phyloP scores from a whole-genome alignment of 2,888 invertebrate species.

The Amphipoea oculea region DNA sequence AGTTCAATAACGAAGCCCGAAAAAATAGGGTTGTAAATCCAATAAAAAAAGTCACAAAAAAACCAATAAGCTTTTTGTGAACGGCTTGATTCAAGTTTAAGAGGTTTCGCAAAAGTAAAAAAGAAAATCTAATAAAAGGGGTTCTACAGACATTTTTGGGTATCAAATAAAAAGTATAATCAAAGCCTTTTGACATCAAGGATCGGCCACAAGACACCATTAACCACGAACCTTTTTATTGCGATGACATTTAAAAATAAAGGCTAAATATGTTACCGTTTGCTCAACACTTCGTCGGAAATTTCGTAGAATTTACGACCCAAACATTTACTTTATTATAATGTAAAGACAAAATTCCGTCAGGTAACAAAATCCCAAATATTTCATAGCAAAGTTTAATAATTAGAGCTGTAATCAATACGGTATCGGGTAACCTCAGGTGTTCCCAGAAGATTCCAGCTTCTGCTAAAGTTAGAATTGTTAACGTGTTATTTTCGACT shows the following conservation, averaged over 20 bases:
- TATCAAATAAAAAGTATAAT: conserved; percentile 19
- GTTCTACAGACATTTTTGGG: neutral
- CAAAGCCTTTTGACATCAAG: conserved; percentile 7
- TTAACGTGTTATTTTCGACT: conserved; percentile 7
- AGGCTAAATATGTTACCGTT: neutral
- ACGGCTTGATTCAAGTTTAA: neutral
- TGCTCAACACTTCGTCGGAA: neutral
- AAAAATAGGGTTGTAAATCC: neutral
- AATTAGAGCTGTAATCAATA: conserved; percentile 43
- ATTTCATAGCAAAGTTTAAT: conserved; percentile 62
- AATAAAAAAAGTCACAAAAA: conserved; percentile 2
- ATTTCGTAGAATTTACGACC: neutral
- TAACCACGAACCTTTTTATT: conserved; percentile 15
- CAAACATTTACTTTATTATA: conserved; percentile 23
- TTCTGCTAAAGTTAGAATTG: conserved; percentile 18
- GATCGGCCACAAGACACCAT: conserved; percentile 12
- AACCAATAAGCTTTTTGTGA: neutral
- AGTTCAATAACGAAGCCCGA: neutral
- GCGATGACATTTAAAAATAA: neutral
- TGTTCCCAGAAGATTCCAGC: conserved; percentile 27
- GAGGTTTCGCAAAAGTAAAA: conserved; percentile 9
- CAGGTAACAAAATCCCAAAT: conserved; percentile 42
- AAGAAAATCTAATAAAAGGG: conserved; percentile 1
- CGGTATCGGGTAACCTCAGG: conserved; percentile 44
- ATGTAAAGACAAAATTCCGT: conserved; percentile 31